These are phyloP conservation scores for Brachionus koreanus DNA, from an alignment of 1,140 invertebrate genomes.

Conservation along the genomic window DNA sequence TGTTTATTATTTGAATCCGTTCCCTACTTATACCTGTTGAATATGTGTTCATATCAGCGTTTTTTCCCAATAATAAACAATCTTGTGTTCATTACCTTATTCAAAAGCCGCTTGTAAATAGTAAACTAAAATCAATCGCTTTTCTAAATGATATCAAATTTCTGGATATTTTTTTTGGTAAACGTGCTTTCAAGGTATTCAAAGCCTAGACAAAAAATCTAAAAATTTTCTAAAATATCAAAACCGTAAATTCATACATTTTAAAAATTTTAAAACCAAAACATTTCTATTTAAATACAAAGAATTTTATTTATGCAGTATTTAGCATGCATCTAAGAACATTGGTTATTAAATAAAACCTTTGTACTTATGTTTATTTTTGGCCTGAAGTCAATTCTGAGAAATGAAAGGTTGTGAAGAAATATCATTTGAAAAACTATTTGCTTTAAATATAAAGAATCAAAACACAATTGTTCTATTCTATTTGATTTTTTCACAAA, in stretches of 20 bases:
- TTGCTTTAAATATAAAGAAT: neutral
- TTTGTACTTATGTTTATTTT: neutral
- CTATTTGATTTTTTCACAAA: neutral
- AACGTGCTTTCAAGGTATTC: slow-evolving; percentile 32
- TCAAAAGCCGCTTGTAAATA: neutral
- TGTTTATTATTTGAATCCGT: slow-evolving; percentile 27
- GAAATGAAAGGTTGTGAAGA: neutral
- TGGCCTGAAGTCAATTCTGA: neutral
- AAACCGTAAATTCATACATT: neutral
- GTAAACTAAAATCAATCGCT: neutral
- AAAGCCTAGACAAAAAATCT: neutral
- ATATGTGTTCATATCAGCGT: neutral
- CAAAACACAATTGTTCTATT: neutral
- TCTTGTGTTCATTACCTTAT: neutral
- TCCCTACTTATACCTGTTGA: neutral
- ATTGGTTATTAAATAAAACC: neutral
- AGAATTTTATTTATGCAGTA: too few species aligned
- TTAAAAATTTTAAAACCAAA: neutral
- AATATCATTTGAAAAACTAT: neutral
- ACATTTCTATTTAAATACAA: too few species aligned
- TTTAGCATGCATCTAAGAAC: too few species aligned
- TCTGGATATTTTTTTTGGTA: slow-evolving; percentile 8
- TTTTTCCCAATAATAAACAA: neutral
- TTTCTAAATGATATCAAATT: neutral
- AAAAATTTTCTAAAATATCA: neutral